Conservation (phyloP, 1,140 invertebrate genomes). For the Cotesia glomerata region DNA sequence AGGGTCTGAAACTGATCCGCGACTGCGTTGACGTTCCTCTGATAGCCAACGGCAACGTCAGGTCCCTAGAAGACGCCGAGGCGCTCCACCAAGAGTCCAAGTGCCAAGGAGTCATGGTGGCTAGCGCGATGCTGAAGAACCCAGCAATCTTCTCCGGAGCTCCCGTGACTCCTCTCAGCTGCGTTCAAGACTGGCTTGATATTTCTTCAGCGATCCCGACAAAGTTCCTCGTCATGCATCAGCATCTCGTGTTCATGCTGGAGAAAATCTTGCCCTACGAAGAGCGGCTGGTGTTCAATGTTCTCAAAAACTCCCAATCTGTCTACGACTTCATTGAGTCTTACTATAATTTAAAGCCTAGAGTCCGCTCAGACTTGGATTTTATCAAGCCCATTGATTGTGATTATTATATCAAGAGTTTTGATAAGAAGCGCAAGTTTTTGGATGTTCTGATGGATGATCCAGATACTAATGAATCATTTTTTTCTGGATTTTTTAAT, state of each 20-base stretch:
- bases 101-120: slow-evolving; percentile 88
- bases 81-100: slow-evolving; percentile 71
- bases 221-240: slow-evolving; percentile 84
- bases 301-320: slow-evolving; percentile 70
- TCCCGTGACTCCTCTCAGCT: slow-evolving; percentile 73
- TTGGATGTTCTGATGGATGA: neutral
- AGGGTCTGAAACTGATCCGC: slow-evolving; percentile 76
- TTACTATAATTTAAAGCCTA: slow-evolving; percentile 62
- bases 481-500: too few species aligned
- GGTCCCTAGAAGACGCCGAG: slow-evolving; percentile 73
- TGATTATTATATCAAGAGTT: slow-evolving; percentile 35
- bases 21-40: slow-evolving; percentile 79
- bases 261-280: slow-evolving; percentile 77
- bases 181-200: slow-evolving; percentile 86
- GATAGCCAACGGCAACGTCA: slow-evolving; percentile 91
- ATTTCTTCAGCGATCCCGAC: slow-evolving; percentile 64
- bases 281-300: slow-evolving; percentile 80
- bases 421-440: neutral
- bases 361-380: slow-evolving; percentile 19
- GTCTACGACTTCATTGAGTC: slow-evolving; percentile 76
- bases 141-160: slow-evolving; percentile 84
- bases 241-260: slow-evolving; percentile 93
- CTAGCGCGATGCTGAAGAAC: slow-evolving; percentile 87
- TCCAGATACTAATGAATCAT: neutral
- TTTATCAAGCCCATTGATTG: slow-evolving; percentile 48